Conservation (phyloP, 2,113 vertebrate genomes). For the Entelurus aequoreus region DNA sequence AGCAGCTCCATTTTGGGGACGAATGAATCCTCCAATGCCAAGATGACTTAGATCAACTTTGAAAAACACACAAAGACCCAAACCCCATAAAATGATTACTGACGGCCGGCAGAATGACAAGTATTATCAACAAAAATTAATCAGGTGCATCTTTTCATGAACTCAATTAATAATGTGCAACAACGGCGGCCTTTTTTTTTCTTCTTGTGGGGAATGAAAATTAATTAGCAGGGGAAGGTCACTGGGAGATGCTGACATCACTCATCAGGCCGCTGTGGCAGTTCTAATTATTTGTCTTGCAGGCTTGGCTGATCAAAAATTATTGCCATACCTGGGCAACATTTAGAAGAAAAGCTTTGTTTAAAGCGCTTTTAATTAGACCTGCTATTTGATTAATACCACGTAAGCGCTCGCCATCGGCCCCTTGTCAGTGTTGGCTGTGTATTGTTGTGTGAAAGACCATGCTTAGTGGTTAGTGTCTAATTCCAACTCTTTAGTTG, state of each 20-base stretch:
- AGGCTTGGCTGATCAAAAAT: conserved; percentile 99
- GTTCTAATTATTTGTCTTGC: conserved; percentile 99
- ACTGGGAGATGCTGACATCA: conserved; percentile 99
- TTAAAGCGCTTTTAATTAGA: conserved; percentile 99
- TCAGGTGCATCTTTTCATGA: conserved; percentile 99
- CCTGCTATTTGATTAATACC: conserved; percentile 99
- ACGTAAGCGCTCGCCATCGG: conserved; percentile 91
- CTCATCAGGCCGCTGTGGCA: conserved; percentile 99
- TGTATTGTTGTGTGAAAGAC: conserved; percentile 87
- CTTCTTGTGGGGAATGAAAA: conserved; percentile 98
- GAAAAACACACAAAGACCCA: conserved; percentile 88
- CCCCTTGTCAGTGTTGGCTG: conserved; percentile 95
- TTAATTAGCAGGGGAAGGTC: conserved; percentile 99
- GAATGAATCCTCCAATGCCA: conserved; percentile 80
- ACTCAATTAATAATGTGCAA: conserved; percentile 99
- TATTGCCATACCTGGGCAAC: conserved; percentile 99
- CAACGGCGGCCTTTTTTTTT: conserved; percentile 99
- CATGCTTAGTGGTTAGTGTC: conserved; percentile 77
- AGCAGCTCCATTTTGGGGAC: conserved; percentile 54
- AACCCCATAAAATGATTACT: conserved; percentile 97
- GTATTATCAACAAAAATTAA: conserved; percentile 99
- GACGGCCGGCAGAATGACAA: conserved; percentile 95
- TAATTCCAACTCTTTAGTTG: conserved; percentile 72
- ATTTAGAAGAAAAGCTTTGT: conserved; percentile 95
- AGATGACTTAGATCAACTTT: conserved; percentile 96